phyloP scores from a whole-genome alignment of 2,113 vertebrate species.

The Vimba vimba region DNA sequence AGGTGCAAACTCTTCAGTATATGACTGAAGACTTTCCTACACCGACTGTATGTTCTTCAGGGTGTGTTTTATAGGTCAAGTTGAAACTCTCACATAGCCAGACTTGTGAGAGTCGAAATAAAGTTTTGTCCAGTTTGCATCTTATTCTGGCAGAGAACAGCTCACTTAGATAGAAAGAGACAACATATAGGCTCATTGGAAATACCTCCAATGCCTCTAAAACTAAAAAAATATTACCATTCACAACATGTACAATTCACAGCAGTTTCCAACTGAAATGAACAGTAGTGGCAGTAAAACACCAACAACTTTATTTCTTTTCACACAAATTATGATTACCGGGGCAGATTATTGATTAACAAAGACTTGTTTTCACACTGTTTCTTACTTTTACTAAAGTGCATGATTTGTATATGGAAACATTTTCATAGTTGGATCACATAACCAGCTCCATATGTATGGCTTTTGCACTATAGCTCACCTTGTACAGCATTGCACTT shows the following conservation, averaged over 20 bases:
- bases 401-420: not conserved
- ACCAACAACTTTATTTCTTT: too few relatives aligned
- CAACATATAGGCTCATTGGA: too few relatives aligned
- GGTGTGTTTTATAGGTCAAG: not conserved
- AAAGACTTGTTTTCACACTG: too few relatives aligned
- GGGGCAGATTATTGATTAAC: too few relatives aligned
- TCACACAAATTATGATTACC: not conserved
- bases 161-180: too few relatives aligned
- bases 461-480: not conserved
- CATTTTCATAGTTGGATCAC: not conserved
- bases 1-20: constrained; percentile 39
- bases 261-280: too few relatives aligned
- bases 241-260: too few relatives aligned
- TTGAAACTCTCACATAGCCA: not conserved
- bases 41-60: too few relatives aligned
- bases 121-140: not conserved
- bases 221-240: too few relatives aligned
- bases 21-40: constrained; percentile 7
- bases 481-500: not conserved
- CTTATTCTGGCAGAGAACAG: not conserved
- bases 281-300: too few relatives aligned
- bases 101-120: not conserved
- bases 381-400: not conserved
- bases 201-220: too few relatives aligned
- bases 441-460: not conserved